Percentiles rank a stretch among this genome's conserved stretches.
These are phyloP conservation scores for Carpatolechia fugitivella DNA, from an alignment of 2,888 invertebrate genomes.

Conservation along the genomic window DNA sequence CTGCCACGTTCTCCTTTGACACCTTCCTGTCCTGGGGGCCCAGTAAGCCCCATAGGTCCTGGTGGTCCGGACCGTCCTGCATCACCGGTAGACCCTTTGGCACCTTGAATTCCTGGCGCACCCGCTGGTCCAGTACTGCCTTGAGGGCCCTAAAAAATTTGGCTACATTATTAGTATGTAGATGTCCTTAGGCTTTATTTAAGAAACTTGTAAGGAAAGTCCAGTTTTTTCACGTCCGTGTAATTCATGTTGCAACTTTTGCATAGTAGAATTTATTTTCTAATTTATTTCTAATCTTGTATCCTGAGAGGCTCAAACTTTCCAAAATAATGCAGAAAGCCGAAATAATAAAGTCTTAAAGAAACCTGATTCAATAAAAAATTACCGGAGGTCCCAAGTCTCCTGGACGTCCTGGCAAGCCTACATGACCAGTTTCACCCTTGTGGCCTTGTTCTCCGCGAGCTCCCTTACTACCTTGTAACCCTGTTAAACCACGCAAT, in stretches of 20 bases:
- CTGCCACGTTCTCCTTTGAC: slow-evolving; percentile 86
- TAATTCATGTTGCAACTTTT: too few species aligned
- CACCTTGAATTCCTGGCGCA: slow-evolving; percentile 82
- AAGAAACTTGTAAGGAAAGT: too few species aligned
- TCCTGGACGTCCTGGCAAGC: slow-evolving; percentile 89
- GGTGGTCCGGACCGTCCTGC: slow-evolving; percentile 83
- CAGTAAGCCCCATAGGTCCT: slow-evolving; percentile 85
- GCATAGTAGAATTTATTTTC: too few species aligned
- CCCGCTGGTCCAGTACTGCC: slow-evolving; percentile 85
- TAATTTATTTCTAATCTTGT: too few species aligned
- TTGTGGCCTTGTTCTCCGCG: slow-evolving; percentile 87
- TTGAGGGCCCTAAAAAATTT: slow-evolving; percentile 83
- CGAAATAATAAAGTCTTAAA: too few species aligned
- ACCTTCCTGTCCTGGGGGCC: slow-evolving; percentile 85
- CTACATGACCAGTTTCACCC: slow-evolving; percentile 86
- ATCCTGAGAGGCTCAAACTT: too few species aligned
- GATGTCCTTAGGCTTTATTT: too few species aligned
- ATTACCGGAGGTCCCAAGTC: slow-evolving; percentile 84
- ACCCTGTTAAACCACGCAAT: slow-evolving; percentile 79
- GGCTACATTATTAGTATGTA: too few species aligned
- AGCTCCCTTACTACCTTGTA: slow-evolving; percentile 85
- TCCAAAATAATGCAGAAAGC: too few species aligned
- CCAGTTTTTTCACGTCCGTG: too few species aligned
- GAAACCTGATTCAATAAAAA: not conserved
- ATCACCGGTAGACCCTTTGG: slow-evolving; percentile 86